These are phyloP conservation scores for Plagodis pulveraria DNA, from an alignment of 2,888 invertebrate species.

Conservation along the genomic window DNA sequence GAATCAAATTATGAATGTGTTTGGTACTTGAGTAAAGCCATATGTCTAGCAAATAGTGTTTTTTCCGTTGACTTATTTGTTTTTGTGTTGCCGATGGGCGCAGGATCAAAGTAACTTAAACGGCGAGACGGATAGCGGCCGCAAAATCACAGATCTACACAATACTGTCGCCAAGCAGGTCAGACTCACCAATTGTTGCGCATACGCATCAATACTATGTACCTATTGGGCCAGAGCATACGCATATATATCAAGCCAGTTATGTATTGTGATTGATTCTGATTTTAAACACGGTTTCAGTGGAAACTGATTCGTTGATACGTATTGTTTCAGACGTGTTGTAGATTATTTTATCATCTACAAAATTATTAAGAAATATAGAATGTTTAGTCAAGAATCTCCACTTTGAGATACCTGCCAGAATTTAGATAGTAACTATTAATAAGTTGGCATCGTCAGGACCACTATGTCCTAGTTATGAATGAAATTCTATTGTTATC, in stretches of 20 bases:
- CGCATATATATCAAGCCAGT: slow-evolving; percentile 15
- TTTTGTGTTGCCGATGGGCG: slow-evolving; percentile 63
- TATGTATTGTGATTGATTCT: slow-evolving; percentile 22
- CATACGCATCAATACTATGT: slow-evolving; percentile 1
- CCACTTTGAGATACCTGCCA: too few relatives aligned
- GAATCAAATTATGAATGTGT: neutral
- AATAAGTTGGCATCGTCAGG: too few relatives aligned
- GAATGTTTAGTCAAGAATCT: too few relatives aligned
- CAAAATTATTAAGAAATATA: too few relatives aligned
- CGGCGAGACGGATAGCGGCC: slow-evolving; percentile 73
- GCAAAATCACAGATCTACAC: slow-evolving; percentile 91
- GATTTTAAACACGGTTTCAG: too few relatives aligned
- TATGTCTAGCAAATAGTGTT: slow-evolving; percentile 38
- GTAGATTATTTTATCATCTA: too few relatives aligned
- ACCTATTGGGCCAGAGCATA: neutral
- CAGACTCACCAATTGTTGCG: slow-evolving; percentile 44
- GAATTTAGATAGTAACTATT: too few relatives aligned
- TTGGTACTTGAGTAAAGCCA: slow-evolving; percentile 20
- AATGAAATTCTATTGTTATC: too few relatives aligned
- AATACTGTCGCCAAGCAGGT: slow-evolving; percentile 95
- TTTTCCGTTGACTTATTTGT: slow-evolving; percentile 49
- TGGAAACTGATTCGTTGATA: too few relatives aligned
- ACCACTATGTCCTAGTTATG: too few relatives aligned
- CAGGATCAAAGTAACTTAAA: slow-evolving; percentile 78
- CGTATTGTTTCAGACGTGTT: too few relatives aligned